Evolutionary conservation across 2,113 vertebrate genomes (phyloP).

Genomic region (Paratilapia polleni): DNA sequence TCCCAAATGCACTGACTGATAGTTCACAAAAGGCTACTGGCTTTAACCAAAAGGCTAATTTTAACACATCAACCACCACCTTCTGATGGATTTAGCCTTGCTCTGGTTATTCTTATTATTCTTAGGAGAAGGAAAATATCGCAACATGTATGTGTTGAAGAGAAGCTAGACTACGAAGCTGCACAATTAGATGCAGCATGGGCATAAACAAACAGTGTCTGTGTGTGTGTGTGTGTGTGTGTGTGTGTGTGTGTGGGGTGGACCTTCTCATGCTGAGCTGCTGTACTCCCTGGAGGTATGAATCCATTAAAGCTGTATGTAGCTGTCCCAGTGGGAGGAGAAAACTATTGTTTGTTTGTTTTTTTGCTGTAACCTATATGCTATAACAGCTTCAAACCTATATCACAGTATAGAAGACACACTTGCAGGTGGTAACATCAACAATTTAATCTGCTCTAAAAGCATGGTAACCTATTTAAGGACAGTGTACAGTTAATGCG

Average conservation of each 20-base stretch:
- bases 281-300: conserved; percentile 45
- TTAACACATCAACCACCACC: conserved; percentile 7
- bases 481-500: neutral
- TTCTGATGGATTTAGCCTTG: neutral
- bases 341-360: conserved; percentile 39
- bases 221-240: neutral
- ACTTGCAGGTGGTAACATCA: conserved; percentile 7
- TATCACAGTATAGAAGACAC: conserved; percentile 21
- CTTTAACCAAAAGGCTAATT: neutral
- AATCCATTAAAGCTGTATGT: conserved; percentile 53
- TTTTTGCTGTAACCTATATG: conserved; percentile 51
- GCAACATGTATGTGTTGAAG: neutral
- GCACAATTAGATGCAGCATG: neutral
- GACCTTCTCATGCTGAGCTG: conserved; percentile 39
- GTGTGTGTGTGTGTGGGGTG: conserved; percentile 9
- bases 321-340: conserved; percentile 37
- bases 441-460: conserved; percentile 31
- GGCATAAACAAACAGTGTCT: neutral
- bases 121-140: conserved; percentile 2
- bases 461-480: conserved; percentile 19
- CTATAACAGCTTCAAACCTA: conserved; percentile 34
- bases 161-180: neutral
- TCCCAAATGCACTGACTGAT: neutral
- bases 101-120: neutral
- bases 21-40: neutral